phyloP scores from a whole-genome alignment of 2,113 vertebrate species.

The Podarcis muralis region DNA sequence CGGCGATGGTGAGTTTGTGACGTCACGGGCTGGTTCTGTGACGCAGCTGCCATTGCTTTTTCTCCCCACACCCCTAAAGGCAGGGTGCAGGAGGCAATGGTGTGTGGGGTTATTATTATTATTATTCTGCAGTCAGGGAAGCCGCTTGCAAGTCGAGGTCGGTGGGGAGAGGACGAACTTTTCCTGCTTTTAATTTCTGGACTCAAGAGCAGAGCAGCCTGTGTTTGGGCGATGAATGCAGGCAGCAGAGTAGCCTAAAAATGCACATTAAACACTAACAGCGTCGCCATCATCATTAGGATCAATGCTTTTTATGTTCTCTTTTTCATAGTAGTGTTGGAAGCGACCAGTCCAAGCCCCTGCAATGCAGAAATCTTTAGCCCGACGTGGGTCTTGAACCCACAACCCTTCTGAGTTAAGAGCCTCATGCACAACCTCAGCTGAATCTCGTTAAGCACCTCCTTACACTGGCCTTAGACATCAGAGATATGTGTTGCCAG shows the following conservation, averaged over 20 bases:
- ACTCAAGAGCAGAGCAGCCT: background rate
- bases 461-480: too few species aligned
- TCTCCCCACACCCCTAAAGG: background rate
- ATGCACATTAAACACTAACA: background rate
- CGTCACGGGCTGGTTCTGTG: background rate
- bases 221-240: background rate
- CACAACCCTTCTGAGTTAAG: too few species aligned
- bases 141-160: background rate
- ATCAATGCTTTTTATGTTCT: too few species aligned
- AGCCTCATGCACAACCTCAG: too few species aligned
- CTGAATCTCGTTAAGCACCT: too few species aligned
- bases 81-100: background rate
- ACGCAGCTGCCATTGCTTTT: background rate
- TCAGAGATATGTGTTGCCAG: too few species aligned
- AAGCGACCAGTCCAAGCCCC: too few species aligned
- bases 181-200: background rate
- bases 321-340: too few species aligned
- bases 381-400: too few species aligned
- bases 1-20: slow-evolving; percentile 6
- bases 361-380: too few species aligned
- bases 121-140: background rate
- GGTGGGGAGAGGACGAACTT: background rate
- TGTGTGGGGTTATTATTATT: too few species aligned
- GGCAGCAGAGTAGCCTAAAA: background rate
- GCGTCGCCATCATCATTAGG: too few species aligned